Evolutionary conservation across 1,140 invertebrate genomes (phyloP).

Genomic region (Goniozus legneri): DNA sequence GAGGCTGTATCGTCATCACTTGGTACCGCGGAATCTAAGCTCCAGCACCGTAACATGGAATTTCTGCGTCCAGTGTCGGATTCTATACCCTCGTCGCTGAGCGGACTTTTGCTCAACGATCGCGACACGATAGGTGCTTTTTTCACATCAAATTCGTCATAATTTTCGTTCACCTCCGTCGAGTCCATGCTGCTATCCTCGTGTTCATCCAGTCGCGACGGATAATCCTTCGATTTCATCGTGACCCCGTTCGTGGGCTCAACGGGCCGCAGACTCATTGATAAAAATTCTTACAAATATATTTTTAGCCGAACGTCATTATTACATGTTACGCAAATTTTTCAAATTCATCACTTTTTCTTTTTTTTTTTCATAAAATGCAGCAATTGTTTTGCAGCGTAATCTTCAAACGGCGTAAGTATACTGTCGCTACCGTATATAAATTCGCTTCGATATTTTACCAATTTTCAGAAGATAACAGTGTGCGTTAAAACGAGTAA

Average conservation of each 20-base stretch:
- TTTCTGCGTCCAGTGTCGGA: constrained; percentile 30
- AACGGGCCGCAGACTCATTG: too few species aligned
- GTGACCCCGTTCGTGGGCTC: constrained; percentile 1
- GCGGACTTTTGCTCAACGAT: constrained; percentile 33
- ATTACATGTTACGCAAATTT: not conserved
- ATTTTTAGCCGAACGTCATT: too few species aligned
- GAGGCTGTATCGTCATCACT: constrained; percentile 35
- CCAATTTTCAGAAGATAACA: too few species aligned
- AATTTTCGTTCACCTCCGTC: constrained; percentile 32
- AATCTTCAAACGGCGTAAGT: too few species aligned
- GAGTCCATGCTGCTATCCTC: constrained; percentile 15
- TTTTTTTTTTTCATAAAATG: not conserved
- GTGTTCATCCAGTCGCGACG: not conserved
- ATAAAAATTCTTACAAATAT: too few species aligned
- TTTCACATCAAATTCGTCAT: constrained; percentile 36
- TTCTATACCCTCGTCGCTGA: constrained; percentile 47
- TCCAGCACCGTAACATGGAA: constrained; percentile 36
- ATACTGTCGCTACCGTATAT: too few species aligned
- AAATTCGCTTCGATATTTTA: too few species aligned
- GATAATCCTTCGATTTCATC: constrained; percentile 24
- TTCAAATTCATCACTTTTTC: not conserved
- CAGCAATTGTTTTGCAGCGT: not conserved
- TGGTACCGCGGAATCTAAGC: constrained; percentile 35
- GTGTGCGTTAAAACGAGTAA: too few species aligned
- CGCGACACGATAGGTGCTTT: constrained; percentile 23